Conservation (phyloP, 2,797 vertebrate genomes). For the Crocidura indochinensis region DNA sequence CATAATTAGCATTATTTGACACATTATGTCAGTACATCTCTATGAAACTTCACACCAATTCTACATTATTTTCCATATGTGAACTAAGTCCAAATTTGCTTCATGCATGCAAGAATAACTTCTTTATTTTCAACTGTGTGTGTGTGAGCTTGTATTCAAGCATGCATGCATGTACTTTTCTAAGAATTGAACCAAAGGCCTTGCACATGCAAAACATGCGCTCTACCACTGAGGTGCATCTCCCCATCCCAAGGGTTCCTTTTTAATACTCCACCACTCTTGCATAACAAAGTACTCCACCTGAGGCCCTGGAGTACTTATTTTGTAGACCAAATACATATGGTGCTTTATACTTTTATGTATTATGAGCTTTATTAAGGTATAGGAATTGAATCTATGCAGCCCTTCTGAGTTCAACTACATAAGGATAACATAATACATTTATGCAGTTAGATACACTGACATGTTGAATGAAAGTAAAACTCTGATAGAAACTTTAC, state of each 20-base stretch:
- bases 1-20: neutral
- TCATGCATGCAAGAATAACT: neutral
- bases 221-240: no score
- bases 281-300: neutral
- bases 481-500: neutral
- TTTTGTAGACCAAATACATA: slow-evolving; percentile 44
- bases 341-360: neutral
- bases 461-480: neutral
- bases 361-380: neutral
- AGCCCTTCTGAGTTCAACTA: slow-evolving; percentile 12
- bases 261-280: neutral
- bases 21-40: neutral
- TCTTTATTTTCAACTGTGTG: neutral
- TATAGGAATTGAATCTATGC: neutral
- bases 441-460: neutral
- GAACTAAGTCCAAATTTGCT: slow-evolving; percentile 4
- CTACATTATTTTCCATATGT: neutral
- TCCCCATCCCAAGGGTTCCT: neutral
- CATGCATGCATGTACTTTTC: no score
- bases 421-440: neutral
- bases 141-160: no score
- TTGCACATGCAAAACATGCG: neutral
- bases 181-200: neutral
- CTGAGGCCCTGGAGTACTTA: neutral
- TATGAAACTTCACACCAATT: slow-evolving; percentile 2